Conservation (phyloP, 2,113 vertebrate genomes). For the Cichladusa arquata region DNA sequence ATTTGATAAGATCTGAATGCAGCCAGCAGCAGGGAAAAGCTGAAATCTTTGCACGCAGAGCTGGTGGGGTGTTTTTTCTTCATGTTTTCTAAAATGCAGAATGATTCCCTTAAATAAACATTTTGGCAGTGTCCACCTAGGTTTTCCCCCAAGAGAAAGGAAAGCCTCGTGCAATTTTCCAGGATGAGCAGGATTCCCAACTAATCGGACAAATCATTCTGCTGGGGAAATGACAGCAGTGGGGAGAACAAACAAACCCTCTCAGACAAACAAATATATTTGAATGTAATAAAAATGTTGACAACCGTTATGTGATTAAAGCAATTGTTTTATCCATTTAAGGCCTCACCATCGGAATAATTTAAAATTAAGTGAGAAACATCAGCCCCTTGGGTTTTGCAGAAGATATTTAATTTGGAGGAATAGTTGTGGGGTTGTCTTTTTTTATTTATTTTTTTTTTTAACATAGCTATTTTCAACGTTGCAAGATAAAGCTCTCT, state of each 20-base stretch:
- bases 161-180: not conserved
- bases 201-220: not conserved
- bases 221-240: conserved; percentile 25
- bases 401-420: conserved; percentile 55
- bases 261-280: conserved; percentile 27
- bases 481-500: conserved; percentile 30
- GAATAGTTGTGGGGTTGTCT: not conserved
- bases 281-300: not conserved
- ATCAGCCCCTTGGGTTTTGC: conserved; percentile 44
- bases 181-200: not conserved
- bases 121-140: not conserved
- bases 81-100: not conserved
- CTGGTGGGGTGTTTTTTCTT: not conserved
- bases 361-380: conserved; percentile 48
- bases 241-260: conserved; percentile 16
- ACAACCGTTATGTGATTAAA: conserved; percentile 46
- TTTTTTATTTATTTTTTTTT: not conserved
- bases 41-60: not conserved
- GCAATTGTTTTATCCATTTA: conserved; percentile 41
- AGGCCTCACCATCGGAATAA: conserved; percentile 29
- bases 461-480: conserved; percentile 45
- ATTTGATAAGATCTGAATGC: not conserved
- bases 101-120: not conserved
- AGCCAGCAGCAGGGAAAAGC: not conserved
- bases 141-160: not conserved